Base-by-base conservation (phyloP, 1,140 invertebrate genomes). In the Neoseiulus cucumeris region DNA sequence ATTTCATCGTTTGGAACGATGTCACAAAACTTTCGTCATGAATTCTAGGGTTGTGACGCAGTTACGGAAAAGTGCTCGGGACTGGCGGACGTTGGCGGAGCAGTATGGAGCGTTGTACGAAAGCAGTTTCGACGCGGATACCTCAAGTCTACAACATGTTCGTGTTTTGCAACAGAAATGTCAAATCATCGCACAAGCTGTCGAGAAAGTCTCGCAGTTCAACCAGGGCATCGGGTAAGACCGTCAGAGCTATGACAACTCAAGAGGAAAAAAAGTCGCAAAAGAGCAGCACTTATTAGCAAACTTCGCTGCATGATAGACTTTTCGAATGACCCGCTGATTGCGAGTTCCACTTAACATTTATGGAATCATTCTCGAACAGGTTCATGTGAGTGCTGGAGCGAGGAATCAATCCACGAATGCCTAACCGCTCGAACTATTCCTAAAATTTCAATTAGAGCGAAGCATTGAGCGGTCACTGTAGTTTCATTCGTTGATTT, bases 121-220 rank as follows among this genome's bases (percentile, higher is more conserved):
- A 73, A 87, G 87, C 18, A 87, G 89, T 42, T 96, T 95, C 79
- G 89, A 95, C 80, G 90, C 91, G 9, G 90, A 95, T 78, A 82
- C 84, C 42, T 81, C 82, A 9, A 87, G 87, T n/a, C 75, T 93
- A 55, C 77, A 83, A 39, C 89, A 90, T 71, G 82, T 95, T 65
- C 79, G 80, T 74, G 77, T 83, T 80, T 83, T 87, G 28, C 86
- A 89, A 72, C 85, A 89, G 76, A 82, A 84, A 67, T 87, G 86
- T 73, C 76, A 82, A 17, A 75, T 89, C 28, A 75, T 89, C 68
- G 84, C 85, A 1, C 81, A 85, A 55, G 85, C 85, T 66, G 81
- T 89, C 25, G 87, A 89, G 72, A 80, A 81, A 33, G 77, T 86
- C 65, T 73, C 77, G 18, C 72, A 77, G 44, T 72, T 70, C 65